A percentile compares a stretch with the other conserved stretches of the same genome.
These are phyloP conservation scores for Pycnomerus fuliginosus DNA, from an alignment of 2,888 invertebrate genomes.

Conservation along the genomic window DNA sequence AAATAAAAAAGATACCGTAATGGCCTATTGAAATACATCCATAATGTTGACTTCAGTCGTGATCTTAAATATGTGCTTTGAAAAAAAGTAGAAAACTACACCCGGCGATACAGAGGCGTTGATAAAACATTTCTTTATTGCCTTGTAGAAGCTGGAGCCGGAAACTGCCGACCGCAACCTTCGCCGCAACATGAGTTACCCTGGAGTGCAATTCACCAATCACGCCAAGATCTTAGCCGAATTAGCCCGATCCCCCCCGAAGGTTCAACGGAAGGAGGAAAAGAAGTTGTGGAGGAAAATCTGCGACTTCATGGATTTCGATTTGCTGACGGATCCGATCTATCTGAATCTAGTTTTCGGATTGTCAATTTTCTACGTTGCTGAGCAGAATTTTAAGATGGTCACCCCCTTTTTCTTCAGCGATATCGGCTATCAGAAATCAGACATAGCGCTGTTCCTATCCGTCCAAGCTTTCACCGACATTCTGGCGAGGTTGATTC, in stretches of 20 bases:
- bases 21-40: too few species aligned
- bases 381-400: constrained; percentile 70
- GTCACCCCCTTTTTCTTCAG: constrained; percentile 44
- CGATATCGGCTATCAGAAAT: constrained; percentile 53
- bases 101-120: too few species aligned
- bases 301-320: constrained; percentile 68
- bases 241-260: constrained; percentile 34
- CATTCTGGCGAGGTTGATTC: constrained; percentile 68
- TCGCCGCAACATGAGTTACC: constrained; percentile 50
- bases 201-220: constrained; percentile 45
- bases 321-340: constrained; percentile 69
- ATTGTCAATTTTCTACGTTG: constrained; percentile 71
- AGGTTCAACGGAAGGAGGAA: constrained; percentile 28
- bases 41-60: too few species aligned
- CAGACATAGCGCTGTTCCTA: constrained; percentile 71
- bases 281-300: constrained; percentile 50
- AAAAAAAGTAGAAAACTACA: too few species aligned
- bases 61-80: too few species aligned
- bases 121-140: too few species aligned
- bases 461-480: constrained; percentile 76
- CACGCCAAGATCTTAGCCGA: constrained; percentile 43
- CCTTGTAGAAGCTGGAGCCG: too few species aligned
- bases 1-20: too few species aligned
- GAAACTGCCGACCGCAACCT: too few species aligned
- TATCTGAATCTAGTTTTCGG: constrained; percentile 73